Evolutionary conservation across 23 tunicate species (phyloP).

Genomic region (Styela clava): DNA sequence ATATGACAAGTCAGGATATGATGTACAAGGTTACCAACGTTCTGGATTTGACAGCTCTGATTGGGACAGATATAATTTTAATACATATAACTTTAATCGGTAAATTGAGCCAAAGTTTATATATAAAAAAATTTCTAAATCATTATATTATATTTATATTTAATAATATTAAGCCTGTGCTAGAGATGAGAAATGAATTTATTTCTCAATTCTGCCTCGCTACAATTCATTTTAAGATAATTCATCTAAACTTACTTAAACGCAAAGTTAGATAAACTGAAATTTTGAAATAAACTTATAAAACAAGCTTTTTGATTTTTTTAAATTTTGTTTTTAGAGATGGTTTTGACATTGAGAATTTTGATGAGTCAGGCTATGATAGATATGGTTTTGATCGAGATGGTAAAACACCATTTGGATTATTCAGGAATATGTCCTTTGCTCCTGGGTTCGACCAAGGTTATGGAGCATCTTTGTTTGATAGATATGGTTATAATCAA

Average conservation of each 20-base stretch:
- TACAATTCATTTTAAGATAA: neutral
- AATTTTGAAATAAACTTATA: too few relatives aligned
- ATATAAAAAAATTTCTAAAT: neutral
- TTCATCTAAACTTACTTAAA: too few relatives aligned
- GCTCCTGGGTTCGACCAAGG: constrained; percentile 52
- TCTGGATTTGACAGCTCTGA: constrained; percentile 73
- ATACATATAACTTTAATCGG: constrained; percentile 48
- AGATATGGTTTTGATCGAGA: constrained; percentile 67
- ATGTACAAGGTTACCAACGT: constrained; percentile 45
- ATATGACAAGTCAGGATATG: constrained; percentile 38
- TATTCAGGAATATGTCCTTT: constrained; percentile 52
- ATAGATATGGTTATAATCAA: constrained; percentile 64
- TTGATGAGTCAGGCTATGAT: constrained; percentile 59
- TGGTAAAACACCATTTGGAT: constrained; percentile 62
- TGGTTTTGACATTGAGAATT: constrained; percentile 71
- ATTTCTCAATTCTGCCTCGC: neutral
- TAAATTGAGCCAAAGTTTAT: neutral
- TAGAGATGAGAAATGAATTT: too few relatives aligned
- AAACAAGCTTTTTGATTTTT: too few relatives aligned
- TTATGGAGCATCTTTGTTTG: constrained; percentile 59
- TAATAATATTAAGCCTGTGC: too few relatives aligned
- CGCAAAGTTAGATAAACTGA: too few relatives aligned
- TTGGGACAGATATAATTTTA: constrained; percentile 65
- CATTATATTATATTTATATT: too few relatives aligned
- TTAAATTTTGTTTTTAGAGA: constrained; percentile 41